Percentiles rank a stretch among this genome's conserved stretches.
Conservation (phyloP, 1,140 invertebrate genomes). For the Drosophila ogumai region DNA sequence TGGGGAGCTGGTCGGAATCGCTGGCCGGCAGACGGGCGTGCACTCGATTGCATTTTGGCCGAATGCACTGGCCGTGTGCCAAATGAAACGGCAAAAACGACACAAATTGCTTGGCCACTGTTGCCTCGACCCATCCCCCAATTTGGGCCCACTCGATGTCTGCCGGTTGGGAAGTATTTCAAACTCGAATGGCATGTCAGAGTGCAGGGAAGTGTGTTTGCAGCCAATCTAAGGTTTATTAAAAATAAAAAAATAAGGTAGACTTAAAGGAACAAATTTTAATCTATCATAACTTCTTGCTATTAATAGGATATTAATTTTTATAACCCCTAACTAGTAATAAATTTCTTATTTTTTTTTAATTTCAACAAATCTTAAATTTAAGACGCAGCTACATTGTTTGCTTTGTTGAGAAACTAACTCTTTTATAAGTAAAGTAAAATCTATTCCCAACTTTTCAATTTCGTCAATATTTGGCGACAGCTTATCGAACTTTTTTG, state of each 20-base stretch:
- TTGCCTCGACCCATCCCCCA: conserved; percentile 7
- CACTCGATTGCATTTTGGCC: conserved; percentile 74
- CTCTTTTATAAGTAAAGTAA: conserved; percentile 2
- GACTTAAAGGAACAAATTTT: too few species aligned
- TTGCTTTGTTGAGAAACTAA: background rate
- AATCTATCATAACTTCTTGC: too few species aligned
- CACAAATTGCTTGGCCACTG: conserved; percentile 54
- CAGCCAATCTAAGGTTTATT: background rate
- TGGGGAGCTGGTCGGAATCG: background rate
- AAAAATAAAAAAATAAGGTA: background rate
- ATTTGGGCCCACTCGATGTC: conserved; percentile 27
- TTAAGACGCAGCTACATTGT: background rate
- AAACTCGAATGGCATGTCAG: conserved; percentile 25
- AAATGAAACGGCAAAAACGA: conserved; percentile 39
- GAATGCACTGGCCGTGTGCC: conserved; percentile 68
- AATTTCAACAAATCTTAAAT: background rate
- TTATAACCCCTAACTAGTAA: background rate
- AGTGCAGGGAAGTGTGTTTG: background rate
- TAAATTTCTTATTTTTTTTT: background rate
- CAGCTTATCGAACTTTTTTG: conserved; percentile 7
- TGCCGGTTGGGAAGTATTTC: conserved; percentile 10
- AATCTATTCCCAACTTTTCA: background rate
- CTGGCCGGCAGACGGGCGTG: conserved; percentile 47
- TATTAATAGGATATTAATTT: background rate
- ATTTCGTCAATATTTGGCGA: conserved; percentile 1